Percentiles rank a stretch among this genome's conserved stretches.
These are phyloP conservation scores for Pterobdella sp. DNA, from an alignment of 2,888 invertebrate genomes.

Conservation along the genomic window DNA sequence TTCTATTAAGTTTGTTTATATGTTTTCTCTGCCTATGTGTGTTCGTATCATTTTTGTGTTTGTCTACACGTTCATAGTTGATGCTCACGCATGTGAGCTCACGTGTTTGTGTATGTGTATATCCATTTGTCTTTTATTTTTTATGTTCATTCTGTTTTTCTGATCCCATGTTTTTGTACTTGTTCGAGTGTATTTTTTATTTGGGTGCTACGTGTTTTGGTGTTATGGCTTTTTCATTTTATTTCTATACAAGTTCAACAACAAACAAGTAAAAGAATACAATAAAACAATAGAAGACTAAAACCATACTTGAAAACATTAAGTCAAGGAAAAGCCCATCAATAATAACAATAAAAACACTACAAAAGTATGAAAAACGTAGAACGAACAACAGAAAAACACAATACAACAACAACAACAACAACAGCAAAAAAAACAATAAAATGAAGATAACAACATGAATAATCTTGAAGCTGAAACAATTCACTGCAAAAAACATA, in stretches of 20 bases:
- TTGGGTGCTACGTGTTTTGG: too few relatives aligned
- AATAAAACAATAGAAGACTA: neutral
- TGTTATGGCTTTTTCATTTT: too few relatives aligned
- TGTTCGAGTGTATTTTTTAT: too few relatives aligned
- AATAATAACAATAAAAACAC: neutral
- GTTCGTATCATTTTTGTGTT: neutral
- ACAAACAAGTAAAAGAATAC: slow-evolving; percentile 1
- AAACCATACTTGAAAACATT: neutral
- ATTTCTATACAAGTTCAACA: neutral
- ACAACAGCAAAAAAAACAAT: slow-evolving; percentile 7
- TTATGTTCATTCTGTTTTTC: neutral
- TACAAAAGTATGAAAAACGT: neutral
- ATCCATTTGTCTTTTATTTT: neutral
- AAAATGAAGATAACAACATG: neutral
- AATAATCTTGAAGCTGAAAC: neutral
- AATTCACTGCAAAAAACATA: too few relatives aligned
- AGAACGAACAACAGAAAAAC: neutral
- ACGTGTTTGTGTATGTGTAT: neutral
- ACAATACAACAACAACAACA: neutral
- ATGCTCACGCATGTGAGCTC: neutral
- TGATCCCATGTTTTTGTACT: neutral
- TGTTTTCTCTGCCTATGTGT: neutral
- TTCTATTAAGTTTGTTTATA: neutral
- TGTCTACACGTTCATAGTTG: neutral
- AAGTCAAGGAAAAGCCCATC: neutral